Percentiles rank a stretch among this genome's conserved stretches.
These are phyloP conservation scores for Athrips mouffetella DNA, from an alignment of 2,888 invertebrate genomes.

Conservation along the genomic window DNA sequence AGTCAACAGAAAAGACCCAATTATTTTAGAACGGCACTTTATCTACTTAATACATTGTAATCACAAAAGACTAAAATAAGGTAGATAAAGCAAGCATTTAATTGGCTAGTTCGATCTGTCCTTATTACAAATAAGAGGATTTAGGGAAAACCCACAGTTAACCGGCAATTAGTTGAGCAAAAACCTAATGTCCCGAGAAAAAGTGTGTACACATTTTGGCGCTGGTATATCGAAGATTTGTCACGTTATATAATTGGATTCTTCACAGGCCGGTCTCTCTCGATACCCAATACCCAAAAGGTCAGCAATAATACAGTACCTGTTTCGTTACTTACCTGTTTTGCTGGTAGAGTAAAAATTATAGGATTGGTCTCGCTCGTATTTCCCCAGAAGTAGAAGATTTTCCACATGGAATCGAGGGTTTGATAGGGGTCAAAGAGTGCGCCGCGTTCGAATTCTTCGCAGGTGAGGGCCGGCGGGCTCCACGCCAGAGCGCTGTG, in stretches of 20 bases:
- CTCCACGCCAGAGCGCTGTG: slow-evolving; percentile 15
- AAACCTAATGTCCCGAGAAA: too few species aligned
- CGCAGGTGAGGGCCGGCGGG: slow-evolving; percentile 42
- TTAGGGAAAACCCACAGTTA: background rate
- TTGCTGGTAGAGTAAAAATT: slow-evolving; percentile 47
- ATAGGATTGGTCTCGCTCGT: slow-evolving; percentile 51
- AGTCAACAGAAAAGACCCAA: too few species aligned
- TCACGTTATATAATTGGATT: slow-evolving; percentile 1
- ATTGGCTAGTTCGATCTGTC: too few species aligned
- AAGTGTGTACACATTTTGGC: background rate
- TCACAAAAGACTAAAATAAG: too few species aligned
- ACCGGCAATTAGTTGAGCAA: background rate
- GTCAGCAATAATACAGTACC: slow-evolving; percentile 6
- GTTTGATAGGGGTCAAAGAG: slow-evolving; percentile 49
- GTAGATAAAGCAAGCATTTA: too few species aligned
- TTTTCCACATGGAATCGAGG: slow-evolving; percentile 58
- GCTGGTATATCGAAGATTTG: background rate
- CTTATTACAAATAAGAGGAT: too few species aligned
- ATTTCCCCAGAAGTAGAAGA: slow-evolving; percentile 62
- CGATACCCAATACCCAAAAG: slow-evolving; percentile 1
- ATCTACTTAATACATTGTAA: too few species aligned
- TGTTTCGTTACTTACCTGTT: slow-evolving; percentile 39
- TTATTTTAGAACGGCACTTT: too few species aligned
- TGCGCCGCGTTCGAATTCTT: slow-evolving; percentile 55
- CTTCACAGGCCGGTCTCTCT: background rate